A percentile compares a stretch with the other conserved stretches of the same genome.
Evolutionary conservation across 2,888 invertebrate species (phyloP).

Genomic region (Mellilla xanthometata): DNA sequence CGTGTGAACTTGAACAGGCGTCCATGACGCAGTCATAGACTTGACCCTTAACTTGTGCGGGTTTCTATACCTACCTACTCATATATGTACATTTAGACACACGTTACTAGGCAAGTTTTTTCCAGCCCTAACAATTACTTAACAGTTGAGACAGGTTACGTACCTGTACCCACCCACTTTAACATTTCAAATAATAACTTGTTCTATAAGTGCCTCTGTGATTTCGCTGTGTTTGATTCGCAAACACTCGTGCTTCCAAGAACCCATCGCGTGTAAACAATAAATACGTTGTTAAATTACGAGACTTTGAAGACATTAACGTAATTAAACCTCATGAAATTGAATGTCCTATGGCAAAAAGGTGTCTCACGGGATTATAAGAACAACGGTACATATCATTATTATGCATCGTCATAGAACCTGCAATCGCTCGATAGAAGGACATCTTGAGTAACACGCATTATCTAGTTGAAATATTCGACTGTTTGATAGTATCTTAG

Average conservation of each 20-base stretch:
- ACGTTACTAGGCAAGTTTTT: conserved; percentile 16
- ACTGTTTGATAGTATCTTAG: conserved; percentile 40
- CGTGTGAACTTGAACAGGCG: conserved; percentile 29
- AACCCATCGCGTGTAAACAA: conserved; percentile 12
- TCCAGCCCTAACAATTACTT: conserved; percentile 7
- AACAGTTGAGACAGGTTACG: conserved; percentile 8
- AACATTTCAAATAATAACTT: conserved; percentile 3
- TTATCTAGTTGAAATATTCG: conserved; percentile 35
- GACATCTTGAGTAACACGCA: conserved; percentile 33
- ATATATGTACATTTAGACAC: conserved; percentile 16
- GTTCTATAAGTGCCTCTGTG: conserved; percentile 4
- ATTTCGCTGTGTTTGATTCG: conserved; percentile 7
- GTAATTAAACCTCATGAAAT: conserved; percentile 19
- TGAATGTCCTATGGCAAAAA: conserved; percentile 27
- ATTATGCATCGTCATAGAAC: conserved; percentile 7
- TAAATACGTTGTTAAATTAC: conserved; percentile 10
- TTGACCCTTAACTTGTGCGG: conserved; percentile 29
- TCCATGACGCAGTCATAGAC: conserved; percentile 26
- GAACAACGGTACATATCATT: conserved; percentile 6
- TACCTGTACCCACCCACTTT: conserved; percentile 1
- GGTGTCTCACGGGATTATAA: conserved; percentile 26
- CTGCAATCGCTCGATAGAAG: conserved; percentile 20
- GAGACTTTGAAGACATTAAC: conserved; percentile 4
- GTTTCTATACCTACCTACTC: conserved; percentile 19
- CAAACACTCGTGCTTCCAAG: conserved; percentile 7